Conservation (phyloP, 2,888 invertebrate genomes). For the Chloroclystis v-ata region DNA sequence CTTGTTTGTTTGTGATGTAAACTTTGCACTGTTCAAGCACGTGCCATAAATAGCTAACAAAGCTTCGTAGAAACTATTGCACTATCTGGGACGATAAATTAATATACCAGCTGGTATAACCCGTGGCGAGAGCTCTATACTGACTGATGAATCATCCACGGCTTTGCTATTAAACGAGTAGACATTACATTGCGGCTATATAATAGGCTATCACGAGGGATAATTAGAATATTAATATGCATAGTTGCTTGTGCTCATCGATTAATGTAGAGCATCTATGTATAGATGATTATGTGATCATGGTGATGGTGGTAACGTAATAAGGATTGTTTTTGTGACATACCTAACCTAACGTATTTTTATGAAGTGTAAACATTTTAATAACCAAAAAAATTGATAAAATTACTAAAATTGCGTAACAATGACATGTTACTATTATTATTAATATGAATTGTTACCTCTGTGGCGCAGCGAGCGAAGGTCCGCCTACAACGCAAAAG, state of each 20-base stretch:
- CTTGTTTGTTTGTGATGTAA: constrained; percentile 40
- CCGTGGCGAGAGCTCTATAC: background rate
- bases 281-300: no score
- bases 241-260: constrained; percentile 20
- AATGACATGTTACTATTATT: no score
- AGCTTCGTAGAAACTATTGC: constrained; percentile 1
- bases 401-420: no score
- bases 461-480: no score
- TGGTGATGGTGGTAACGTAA: no score
- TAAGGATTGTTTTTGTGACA: no score
- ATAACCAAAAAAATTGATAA: no score
- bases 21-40: constrained; percentile 58
- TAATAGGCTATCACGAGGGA: constrained; percentile 19
- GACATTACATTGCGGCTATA: background rate
- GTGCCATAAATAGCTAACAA: constrained; percentile 38
- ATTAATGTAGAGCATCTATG: constrained; percentile 5
- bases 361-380: no score
- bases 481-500: no score
- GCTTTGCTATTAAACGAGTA: constrained; percentile 1
- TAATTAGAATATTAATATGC: constrained; percentile 28
- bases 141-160: background rate
- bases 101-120: background rate
- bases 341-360: no score
- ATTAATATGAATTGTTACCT: no score
- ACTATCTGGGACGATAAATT: constrained; percentile 5